A percentile compares a stretch with the other conserved stretches of the same genome.
Conservation (phyloP, 1,140 invertebrate genomes). For the Oreohelix idahoensis region DNA sequence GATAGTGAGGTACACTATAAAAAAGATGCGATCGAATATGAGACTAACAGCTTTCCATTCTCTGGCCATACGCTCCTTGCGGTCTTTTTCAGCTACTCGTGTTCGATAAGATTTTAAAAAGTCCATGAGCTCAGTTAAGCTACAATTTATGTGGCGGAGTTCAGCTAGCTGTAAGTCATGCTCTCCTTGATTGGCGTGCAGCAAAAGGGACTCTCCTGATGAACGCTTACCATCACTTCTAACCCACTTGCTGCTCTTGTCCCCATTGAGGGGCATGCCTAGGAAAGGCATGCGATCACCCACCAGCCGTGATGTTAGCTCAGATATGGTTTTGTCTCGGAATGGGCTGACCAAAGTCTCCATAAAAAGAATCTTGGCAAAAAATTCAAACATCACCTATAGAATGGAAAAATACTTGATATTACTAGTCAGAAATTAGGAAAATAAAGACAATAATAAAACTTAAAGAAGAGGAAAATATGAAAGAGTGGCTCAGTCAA, state of each 20-base stretch:
- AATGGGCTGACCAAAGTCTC: slow-evolving; percentile 62
- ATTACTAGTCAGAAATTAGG: not conserved
- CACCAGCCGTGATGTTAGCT: slow-evolving; percentile 29
- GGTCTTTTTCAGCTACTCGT: slow-evolving; percentile 68
- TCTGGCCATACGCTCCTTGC: slow-evolving; percentile 66
- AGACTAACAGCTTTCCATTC: slow-evolving; percentile 73
- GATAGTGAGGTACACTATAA: slow-evolving; percentile 70
- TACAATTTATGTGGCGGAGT: slow-evolving; percentile 63
- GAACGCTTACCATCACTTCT: slow-evolving; percentile 52
- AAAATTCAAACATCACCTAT: slow-evolving; percentile 68
- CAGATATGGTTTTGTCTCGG: slow-evolving; percentile 51
- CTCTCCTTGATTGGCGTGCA: slow-evolving; percentile 47
- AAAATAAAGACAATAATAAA: not conserved
- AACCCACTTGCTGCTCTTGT: slow-evolving; percentile 47
- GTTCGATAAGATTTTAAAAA: slow-evolving; percentile 64
- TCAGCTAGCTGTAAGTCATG: slow-evolving; percentile 53
- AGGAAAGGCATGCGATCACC: slow-evolving; percentile 46
- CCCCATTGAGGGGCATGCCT: slow-evolving; percentile 54
- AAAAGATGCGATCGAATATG: slow-evolving; percentile 73
- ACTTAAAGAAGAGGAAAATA: not conserved
- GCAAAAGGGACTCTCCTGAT: slow-evolving; percentile 46
- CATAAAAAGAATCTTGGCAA: slow-evolving; percentile 69
- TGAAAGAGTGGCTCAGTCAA: too few relatives aligned
- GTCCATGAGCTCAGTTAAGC: slow-evolving; percentile 69
- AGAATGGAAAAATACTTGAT: not conserved